phyloP scores from a whole-genome alignment of 2,113 vertebrate genomes.

The Thryonomys swinderianus region DNA sequence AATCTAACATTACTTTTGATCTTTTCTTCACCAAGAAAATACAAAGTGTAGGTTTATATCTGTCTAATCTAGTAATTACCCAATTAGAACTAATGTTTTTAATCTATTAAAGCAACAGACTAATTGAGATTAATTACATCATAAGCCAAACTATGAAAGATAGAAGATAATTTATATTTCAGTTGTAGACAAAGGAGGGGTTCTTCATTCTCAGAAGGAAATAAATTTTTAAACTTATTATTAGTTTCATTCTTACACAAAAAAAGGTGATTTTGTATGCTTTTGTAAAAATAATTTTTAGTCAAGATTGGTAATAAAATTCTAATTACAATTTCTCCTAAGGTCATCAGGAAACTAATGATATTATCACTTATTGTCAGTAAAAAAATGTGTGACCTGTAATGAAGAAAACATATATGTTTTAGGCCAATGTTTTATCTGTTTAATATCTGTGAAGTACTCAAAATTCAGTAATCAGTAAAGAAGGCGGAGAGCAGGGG shows the following conservation, averaged over 20 bases:
- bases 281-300: background rate
- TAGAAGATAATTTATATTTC: conserved; percentile 65
- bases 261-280: background rate
- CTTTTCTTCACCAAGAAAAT: conserved; percentile 39
- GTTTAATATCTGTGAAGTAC: background rate
- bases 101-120: conserved; percentile 44
- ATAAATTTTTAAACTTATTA: background rate
- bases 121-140: conserved; percentile 70
- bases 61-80: conserved; percentile 47
- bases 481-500: background rate
- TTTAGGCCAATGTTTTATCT: background rate
- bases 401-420: background rate
- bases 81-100: conserved; percentile 73
- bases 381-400: background rate
- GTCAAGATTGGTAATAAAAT: background rate
- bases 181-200: conserved; percentile 32
- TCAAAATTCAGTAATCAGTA: background rate
- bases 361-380: background rate
- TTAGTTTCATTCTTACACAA: background rate
- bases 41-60: conserved; percentile 46
- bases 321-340: background rate
- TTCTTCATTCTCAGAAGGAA: background rate
- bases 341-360: background rate
- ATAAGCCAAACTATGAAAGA: conserved; percentile 64
- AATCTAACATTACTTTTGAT: background rate